Conservation (phyloP, 1,140 invertebrate species). For the Musca vetustissima region DNA sequence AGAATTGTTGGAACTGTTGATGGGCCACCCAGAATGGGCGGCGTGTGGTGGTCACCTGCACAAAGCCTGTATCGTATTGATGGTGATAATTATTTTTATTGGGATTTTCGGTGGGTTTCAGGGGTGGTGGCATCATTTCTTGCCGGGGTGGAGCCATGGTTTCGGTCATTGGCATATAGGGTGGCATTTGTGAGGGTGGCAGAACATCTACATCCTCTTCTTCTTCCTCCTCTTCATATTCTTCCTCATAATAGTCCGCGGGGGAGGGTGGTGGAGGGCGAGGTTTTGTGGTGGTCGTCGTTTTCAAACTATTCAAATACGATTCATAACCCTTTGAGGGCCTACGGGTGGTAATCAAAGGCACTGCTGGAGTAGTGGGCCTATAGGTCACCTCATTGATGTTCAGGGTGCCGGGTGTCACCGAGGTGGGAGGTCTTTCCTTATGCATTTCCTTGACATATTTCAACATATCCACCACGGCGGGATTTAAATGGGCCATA, state of each 20-base stretch:
- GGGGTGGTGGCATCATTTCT: constrained; percentile 34
- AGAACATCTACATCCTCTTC: constrained; percentile 58
- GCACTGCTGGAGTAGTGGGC: not conserved
- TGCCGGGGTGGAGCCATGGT: constrained; percentile 51
- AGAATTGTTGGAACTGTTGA: constrained; percentile 32
- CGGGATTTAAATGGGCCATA: constrained; percentile 42
- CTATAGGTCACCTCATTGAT: not conserved
- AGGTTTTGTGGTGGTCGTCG: constrained; percentile 30
- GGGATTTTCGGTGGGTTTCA: constrained; percentile 9
- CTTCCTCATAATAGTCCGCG: constrained; percentile 50
- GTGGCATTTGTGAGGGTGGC: constrained; percentile 60
- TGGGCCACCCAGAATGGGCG: constrained; percentile 38
- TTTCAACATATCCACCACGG: constrained; percentile 45
- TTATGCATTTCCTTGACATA: constrained; percentile 47
- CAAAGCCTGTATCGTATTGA: constrained; percentile 43
- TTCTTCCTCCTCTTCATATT: constrained; percentile 60
- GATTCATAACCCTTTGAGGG: constrained; percentile 46
- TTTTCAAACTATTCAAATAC: constrained; percentile 41
- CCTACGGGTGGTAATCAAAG: constrained; percentile 25
- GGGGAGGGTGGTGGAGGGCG: constrained; percentile 21
- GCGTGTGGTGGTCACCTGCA: constrained; percentile 46
- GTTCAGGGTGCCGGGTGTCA: not conserved
- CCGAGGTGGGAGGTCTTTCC: constrained; percentile 13
- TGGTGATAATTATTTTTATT: constrained; percentile 27
- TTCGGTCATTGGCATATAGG: constrained; percentile 65